Percentiles rank a stretch among this genome's conserved stretches.
Evolutionary conservation across 2,113 vertebrate species (phyloP).

Genomic region (Phalacrocorax aristotelis): DNA sequence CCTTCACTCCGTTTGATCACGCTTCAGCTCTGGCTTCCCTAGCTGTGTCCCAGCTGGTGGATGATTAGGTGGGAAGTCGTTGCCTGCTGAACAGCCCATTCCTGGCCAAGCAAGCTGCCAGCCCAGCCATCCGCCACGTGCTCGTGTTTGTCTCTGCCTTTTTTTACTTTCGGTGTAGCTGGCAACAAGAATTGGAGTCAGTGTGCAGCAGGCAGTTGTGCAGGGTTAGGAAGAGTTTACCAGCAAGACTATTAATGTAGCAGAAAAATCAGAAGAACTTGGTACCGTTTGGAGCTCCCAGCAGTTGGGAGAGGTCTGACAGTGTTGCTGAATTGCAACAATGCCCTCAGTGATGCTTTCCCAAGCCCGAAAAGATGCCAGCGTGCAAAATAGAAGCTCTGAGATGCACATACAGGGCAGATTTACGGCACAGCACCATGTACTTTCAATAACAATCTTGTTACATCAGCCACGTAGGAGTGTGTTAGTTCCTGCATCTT

Average conservation of each 20-base stretch:
- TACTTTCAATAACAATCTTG: not conserved
- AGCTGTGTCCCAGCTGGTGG: not conserved
- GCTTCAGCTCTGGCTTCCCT: not conserved
- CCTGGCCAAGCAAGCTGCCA: not conserved
- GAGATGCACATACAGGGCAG: not conserved
- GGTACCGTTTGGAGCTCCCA: not conserved
- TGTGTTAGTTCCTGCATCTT: not conserved
- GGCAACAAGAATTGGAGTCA: not conserved
- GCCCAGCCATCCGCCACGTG: accelerated
- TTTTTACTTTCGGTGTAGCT: not conserved
- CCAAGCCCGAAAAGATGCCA: not conserved
- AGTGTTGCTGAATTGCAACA: not conserved
- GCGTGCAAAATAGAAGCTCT: not conserved
- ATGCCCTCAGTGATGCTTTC: not conserved
- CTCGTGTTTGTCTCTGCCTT: not conserved
- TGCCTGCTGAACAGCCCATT: not conserved
- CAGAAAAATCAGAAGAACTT: not conserved
- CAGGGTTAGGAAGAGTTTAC: not conserved
- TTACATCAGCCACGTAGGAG: not conserved
- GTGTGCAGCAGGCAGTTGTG: not conserved
- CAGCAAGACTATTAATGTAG: not conserved
- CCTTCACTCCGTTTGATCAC: not conserved
- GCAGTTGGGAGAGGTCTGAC: not conserved
- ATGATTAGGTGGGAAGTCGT: not conserved
- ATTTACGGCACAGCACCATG: not conserved